Conservation (phyloP, 2,797 vertebrate species). For the Melanotaenia boesemani region DNA sequence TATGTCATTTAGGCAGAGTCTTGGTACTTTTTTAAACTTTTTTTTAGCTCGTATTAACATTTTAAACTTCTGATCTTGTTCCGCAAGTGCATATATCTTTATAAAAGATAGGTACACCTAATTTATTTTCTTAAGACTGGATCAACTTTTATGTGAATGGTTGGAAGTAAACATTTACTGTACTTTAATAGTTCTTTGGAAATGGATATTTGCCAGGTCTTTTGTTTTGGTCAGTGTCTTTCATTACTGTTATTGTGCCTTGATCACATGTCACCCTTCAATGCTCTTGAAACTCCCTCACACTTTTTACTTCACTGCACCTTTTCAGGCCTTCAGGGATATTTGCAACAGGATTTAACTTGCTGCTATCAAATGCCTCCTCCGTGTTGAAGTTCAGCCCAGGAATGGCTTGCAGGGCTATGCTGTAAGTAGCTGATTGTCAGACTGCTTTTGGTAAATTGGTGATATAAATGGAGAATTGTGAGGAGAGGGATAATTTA, state of each 20-base stretch:
- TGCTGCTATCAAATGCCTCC: conserved; percentile 56
- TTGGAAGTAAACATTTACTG: conserved; percentile 1
- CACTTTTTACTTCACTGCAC: conserved; percentile 30
- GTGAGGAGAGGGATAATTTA: conserved; percentile 48
- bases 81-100: neutral
- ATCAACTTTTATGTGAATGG: conserved; percentile 5
- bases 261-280: conserved; percentile 46
- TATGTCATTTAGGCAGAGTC: neutral
- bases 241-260: conserved; percentile 45
- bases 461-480: conserved; percentile 50
- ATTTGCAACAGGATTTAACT: conserved; percentile 58
- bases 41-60: neutral
- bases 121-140: neutral
- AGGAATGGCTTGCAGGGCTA: conserved; percentile 49
- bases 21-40: neutral
- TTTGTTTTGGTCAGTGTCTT: conserved; percentile 38
- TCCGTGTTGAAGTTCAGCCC: conserved; percentile 41
- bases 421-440: conserved; percentile 47
- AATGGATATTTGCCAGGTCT: conserved; percentile 22
- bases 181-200: conserved; percentile 9
- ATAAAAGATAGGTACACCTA: neutral
- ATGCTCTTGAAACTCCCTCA: conserved; percentile 41
- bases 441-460: conserved; percentile 37
- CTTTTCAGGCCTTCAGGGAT: conserved; percentile 48
- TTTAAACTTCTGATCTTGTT: neutral